Evolutionary conservation across 1,140 invertebrate genomes (phyloP).

Genomic region (Antheraea pernyi): DNA sequence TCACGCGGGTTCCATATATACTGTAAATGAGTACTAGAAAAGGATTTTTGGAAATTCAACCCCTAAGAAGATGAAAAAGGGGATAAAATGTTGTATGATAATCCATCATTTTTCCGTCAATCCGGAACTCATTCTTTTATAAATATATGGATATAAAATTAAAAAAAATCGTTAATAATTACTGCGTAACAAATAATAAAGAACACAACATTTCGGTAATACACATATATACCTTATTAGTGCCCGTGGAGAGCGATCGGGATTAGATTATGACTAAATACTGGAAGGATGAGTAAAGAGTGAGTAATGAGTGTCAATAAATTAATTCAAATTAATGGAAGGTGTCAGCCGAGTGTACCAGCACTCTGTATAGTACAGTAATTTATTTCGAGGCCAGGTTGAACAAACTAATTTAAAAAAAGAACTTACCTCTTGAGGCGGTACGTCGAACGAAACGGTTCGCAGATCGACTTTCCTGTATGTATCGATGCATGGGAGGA

Average conservation of each 20-base stretch:
- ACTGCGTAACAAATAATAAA: too few species aligned
- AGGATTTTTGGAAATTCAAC: too few species aligned
- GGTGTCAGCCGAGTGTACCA: neutral
- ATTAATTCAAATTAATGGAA: slow-evolving; percentile 1
- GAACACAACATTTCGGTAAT: neutral
- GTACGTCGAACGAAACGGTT: slow-evolving; percentile 82
- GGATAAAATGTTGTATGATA: too few species aligned
- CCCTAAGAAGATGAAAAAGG: too few species aligned
- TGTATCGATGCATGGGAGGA: slow-evolving; percentile 94
- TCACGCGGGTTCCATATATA: too few species aligned
- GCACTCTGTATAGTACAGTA: neutral
- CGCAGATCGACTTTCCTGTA: slow-evolving; percentile 94
- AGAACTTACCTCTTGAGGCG: slow-evolving; percentile 76
- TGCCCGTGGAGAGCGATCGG: neutral
- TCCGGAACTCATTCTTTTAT: too few species aligned
- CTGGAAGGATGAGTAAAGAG: neutral
- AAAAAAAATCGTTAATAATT: too few species aligned
- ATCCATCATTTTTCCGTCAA: too few species aligned
- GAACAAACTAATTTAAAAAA: slow-evolving; percentile 6
- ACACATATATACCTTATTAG: neutral
- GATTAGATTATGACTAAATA: slow-evolving; percentile 3
- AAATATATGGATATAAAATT: too few species aligned
- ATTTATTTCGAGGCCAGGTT: slow-evolving; percentile 1
- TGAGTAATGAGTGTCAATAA: neutral
- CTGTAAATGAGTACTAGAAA: too few species aligned